A percentile compares a stretch with the other conserved stretches of the same genome.
Evolutionary conservation across 2,888 invertebrate species (phyloP).

Genomic region (Drosophila nr. perissopoda): DNA sequence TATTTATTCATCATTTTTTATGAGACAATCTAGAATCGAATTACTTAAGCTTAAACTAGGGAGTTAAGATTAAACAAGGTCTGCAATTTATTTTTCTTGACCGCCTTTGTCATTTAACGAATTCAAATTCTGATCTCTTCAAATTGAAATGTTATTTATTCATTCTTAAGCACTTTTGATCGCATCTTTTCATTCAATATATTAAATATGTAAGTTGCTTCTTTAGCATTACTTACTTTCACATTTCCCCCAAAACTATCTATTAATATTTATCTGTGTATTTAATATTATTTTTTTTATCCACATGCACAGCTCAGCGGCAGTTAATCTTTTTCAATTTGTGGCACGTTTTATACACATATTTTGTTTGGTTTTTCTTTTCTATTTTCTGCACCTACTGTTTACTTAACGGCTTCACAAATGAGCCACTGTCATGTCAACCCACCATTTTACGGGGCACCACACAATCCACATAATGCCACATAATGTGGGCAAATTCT

Average conservation of each 20-base stretch:
- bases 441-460: conserved; percentile 50
- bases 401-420: conserved; percentile 50
- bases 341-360: conserved; percentile 3
- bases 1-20: not conserved
- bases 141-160: not conserved
- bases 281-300: not conserved
- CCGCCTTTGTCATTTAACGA: not conserved
- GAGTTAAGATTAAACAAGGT: not conserved
- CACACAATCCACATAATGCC: conserved; percentile 39
- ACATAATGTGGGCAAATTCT: conserved; percentile 67
- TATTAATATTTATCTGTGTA: not conserved
- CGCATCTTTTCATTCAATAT: not conserved
- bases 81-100: too few relatives aligned
- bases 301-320: not conserved
- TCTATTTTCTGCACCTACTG: conserved; percentile 23
- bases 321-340: conserved; percentile 20
- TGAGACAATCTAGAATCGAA: not conserved
- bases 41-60: not conserved
- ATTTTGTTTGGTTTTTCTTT: conserved; percentile 6
- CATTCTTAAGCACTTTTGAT: too few relatives aligned
- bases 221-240: not conserved
- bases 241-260: not conserved
- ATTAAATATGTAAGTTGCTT: not conserved
- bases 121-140: not conserved
- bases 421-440: conserved; percentile 71